These are phyloP conservation scores for Laupala kohalensis DNA, from an alignment of 1,140 invertebrate species.

Conservation along the genomic window DNA sequence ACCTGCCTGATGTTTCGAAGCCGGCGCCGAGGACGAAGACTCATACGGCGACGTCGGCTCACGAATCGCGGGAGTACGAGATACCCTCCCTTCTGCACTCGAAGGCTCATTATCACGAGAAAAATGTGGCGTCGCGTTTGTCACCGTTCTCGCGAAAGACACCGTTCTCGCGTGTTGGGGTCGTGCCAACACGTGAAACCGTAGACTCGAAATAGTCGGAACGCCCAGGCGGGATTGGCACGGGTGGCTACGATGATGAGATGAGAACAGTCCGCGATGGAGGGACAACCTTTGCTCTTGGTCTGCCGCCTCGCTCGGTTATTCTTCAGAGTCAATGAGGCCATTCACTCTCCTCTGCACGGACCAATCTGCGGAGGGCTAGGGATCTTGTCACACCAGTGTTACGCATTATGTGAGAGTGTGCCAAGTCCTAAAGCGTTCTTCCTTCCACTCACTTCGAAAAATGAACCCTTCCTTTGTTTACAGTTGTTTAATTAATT, in stretches of 20 bases:
- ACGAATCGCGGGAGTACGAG: not conserved
- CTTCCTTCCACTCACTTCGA: no score
- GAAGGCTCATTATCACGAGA: not conserved
- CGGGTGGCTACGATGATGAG: no score
- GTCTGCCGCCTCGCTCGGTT: not conserved
- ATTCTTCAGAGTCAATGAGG: no score
- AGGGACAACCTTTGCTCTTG: no score
- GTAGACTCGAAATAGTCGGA: not conserved
- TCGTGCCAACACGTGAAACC: not conserved
- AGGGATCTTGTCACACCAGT: no score
- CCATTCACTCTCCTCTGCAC: not conserved
- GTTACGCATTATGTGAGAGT: no score
- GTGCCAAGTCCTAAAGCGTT: no score
- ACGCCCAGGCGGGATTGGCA: not conserved
- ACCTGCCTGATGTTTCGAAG: not conserved
- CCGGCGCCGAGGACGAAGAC: not conserved
- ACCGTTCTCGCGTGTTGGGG: not conserved
- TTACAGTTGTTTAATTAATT: no score
- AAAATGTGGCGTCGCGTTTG: not conserved
- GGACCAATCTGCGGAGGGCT: no score
- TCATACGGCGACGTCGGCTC: not conserved
- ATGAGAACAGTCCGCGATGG: not conserved
- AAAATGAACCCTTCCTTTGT: not conserved
- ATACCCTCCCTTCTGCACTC: not conserved
- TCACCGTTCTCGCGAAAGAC: not conserved